Conservation (phyloP, 35 echinoderm and acorn worm genomes). For the Hemicentrotus pulcherrimus region DNA sequence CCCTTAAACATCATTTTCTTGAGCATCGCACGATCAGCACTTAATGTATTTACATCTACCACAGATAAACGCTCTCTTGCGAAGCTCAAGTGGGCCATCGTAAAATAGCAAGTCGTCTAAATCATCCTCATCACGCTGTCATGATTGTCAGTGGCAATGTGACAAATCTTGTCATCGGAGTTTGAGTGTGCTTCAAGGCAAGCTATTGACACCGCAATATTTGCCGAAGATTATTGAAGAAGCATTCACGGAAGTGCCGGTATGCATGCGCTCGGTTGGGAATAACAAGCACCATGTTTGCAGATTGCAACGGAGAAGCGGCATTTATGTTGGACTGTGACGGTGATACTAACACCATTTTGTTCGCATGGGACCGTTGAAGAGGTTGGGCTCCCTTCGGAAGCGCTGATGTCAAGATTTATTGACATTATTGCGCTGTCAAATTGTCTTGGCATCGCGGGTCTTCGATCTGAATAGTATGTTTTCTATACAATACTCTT, state of each 20-base stretch:
- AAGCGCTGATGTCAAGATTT: not conserved
- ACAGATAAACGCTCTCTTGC: not conserved
- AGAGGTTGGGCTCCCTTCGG: not conserved
- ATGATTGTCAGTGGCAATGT: not conserved
- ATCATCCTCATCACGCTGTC: not conserved
- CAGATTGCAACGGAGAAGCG: not conserved
- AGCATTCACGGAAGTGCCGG: not conserved
- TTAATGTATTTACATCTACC: not conserved
- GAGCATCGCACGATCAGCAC: not conserved
- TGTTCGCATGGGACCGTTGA: not conserved
- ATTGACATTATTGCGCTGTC: not conserved
- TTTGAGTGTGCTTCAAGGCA: not conserved
- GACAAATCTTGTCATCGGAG: not conserved
- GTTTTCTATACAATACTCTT: not conserved
- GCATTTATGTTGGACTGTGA: not conserved
- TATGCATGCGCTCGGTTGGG: not conserved
- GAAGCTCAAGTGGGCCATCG: not conserved
- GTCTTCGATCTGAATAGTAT: not conserved
- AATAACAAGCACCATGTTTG: not conserved
- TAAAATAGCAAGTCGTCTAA: not conserved
- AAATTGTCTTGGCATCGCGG: not conserved
- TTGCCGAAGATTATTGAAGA: not conserved
- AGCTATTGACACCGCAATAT: not conserved
- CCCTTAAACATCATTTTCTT: not conserved
- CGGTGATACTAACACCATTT: not conserved